These are phyloP conservation scores for Nannoperca australis DNA, from an alignment of 2,797 vertebrate genomes.

Conservation along the genomic window DNA sequence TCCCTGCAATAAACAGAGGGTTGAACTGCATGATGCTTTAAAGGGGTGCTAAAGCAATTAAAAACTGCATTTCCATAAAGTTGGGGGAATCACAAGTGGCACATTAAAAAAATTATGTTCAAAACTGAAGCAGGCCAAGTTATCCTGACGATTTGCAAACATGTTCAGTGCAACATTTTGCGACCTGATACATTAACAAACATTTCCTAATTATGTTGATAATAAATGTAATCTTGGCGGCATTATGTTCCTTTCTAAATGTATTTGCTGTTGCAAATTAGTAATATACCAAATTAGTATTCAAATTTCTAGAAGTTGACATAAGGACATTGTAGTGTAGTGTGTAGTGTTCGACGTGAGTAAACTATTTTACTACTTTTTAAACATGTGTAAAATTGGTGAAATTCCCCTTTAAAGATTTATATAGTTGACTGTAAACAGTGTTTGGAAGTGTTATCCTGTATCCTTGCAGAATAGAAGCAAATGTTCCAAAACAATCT, in stretches of 20 bases:
- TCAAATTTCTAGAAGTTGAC: not conserved
- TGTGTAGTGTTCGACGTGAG: not conserved
- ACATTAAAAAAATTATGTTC: not conserved
- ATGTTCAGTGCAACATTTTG: not conserved
- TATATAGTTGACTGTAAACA: not conserved
- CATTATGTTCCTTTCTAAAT: not conserved
- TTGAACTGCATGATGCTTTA: slow-evolving; percentile 49
- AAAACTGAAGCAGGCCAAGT: not conserved
- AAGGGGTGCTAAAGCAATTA: not conserved
- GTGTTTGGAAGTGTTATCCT: not conserved
- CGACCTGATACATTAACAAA: not conserved
- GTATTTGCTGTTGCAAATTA: not conserved
- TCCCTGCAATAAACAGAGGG: slow-evolving; percentile 40
- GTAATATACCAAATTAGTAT: too few relatives aligned
- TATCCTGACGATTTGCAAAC: not conserved
- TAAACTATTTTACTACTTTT: not conserved
- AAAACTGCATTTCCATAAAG: slow-evolving; percentile 25
- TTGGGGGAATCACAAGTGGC: slow-evolving; percentile 16
- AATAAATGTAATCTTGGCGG: not conserved
- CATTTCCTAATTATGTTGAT: not conserved
- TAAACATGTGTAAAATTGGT: not conserved
- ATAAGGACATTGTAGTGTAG: not conserved
- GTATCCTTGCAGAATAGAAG: not conserved
- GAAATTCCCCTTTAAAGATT: slow-evolving; percentile 16
- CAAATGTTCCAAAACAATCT: not conserved